phyloP scores from a whole-genome alignment of 1,140 invertebrate species.

The Spodoptera frugiperda region DNA sequence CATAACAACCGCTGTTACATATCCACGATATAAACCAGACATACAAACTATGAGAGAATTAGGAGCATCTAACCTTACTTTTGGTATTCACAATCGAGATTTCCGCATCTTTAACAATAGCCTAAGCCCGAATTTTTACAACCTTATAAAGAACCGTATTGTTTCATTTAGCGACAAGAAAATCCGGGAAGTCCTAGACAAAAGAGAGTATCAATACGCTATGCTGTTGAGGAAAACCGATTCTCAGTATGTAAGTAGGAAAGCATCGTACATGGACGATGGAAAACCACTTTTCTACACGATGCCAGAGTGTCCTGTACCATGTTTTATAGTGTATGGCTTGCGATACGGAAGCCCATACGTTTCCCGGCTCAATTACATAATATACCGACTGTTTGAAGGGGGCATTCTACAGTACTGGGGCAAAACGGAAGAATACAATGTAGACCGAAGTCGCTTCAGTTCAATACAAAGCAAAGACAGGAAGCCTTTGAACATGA shows the following conservation, averaged over 20 bases:
- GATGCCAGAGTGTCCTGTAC: slow-evolving; percentile 73
- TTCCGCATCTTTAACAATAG: slow-evolving; percentile 67
- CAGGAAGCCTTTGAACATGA: slow-evolving; percentile 64
- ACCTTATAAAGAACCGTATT: slow-evolving; percentile 62
- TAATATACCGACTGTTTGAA: slow-evolving; percentile 72
- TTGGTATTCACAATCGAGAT: slow-evolving; percentile 77
- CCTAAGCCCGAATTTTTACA: slow-evolving; percentile 56
- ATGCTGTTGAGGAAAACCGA: slow-evolving; percentile 72
- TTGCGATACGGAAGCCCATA: slow-evolving; percentile 79
- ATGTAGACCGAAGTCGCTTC: slow-evolving; percentile 58
- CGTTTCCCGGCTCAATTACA: slow-evolving; percentile 65
- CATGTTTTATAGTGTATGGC: slow-evolving; percentile 76
- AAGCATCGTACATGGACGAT: slow-evolving; percentile 68
- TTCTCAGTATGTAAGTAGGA: slow-evolving; percentile 67
- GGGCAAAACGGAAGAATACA: slow-evolving; percentile 68
- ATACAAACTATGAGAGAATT: slow-evolving; percentile 68
- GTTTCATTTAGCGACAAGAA: slow-evolving; percentile 69
- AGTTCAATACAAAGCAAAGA: slow-evolving; percentile 64
- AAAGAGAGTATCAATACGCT: slow-evolving; percentile 74
- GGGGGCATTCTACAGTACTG: slow-evolving; percentile 75
- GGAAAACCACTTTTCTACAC: slow-evolving; percentile 74
- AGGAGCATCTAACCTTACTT: slow-evolving; percentile 65
- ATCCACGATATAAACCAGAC: slow-evolving; percentile 75
- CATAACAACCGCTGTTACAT: slow-evolving; percentile 77
- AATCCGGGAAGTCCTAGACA: slow-evolving; percentile 69